Base-by-base conservation (phyloP, 2,888 invertebrate species). In the Ernsta delagoae region DNA sequence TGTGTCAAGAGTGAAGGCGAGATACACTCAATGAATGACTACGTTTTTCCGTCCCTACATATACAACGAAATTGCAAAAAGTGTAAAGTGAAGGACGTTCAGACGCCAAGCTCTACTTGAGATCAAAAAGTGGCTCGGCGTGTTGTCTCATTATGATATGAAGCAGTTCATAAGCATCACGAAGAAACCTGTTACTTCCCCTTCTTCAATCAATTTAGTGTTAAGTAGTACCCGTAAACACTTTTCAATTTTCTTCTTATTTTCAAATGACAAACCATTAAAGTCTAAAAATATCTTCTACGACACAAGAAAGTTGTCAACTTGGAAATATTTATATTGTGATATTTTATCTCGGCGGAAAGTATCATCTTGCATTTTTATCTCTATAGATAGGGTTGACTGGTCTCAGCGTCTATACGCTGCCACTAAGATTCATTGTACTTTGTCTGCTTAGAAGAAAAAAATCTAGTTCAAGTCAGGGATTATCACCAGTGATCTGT, bases 21-120 rank as follows among this genome's bases (percentile, higher is more conserved):
- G 68, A 68, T 68, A 68, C 68, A 62, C 68, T 68, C 50, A 68
- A 57, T 68, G 57, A 68, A 62, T 68, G 68, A 68, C 68, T 48
- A 68, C 61, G 56, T 67, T 68, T 57, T 61, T 67, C 45, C 56
- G 61, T 16, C 66, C 60, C 66, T 54, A 66, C 43, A 45, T 54
- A 60, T 60, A 60, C 60, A 66, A 60, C 66, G 60, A 66, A 66
- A 66, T 66, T 66, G 60, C 54, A 60, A 60, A 66, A 66, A 66
- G 66, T 60, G 66, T 41, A 53, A 54, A 60, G 53, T 66, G 66
- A 66, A 66, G 66, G 66, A 66, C 66, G 66, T 66, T 60, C 66
- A 66, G 43, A 60, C 45, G 66, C 43, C 66, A 60, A 60, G 66
- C 60, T 53, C 53, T 60, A 66, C 66, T 67, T 67, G 60, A 59